These are phyloP conservation scores for Brachionus koreanus DNA, from an alignment of 1,140 invertebrate genomes.

Conservation along the genomic window DNA sequence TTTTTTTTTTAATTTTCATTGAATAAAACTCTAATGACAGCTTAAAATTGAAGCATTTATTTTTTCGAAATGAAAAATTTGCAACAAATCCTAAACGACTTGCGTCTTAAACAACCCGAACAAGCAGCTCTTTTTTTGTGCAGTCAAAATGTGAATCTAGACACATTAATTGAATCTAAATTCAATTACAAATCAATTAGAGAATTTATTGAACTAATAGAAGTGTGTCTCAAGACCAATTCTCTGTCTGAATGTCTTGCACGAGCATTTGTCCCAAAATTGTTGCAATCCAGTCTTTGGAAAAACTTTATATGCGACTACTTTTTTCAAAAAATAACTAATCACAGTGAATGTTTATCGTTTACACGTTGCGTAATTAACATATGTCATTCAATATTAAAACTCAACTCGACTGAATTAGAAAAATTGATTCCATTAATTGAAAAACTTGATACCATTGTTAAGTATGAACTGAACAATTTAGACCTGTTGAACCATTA, in stretches of 20 bases:
- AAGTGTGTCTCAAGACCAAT: not conserved
- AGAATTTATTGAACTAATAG: not conserved
- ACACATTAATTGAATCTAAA: not conserved
- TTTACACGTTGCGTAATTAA: not conserved
- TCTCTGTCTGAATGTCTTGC: not conserved
- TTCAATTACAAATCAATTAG: not conserved
- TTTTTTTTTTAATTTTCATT: not conserved
- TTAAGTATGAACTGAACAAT: conserved; percentile 29
- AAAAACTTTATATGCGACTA: not conserved
- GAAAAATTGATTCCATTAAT: not conserved
- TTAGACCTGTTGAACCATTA: not conserved
- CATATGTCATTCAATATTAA: not conserved
- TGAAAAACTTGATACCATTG: not conserved
- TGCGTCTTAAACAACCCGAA: not conserved
- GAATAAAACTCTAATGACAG: not conserved
- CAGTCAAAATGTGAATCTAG: not conserved
- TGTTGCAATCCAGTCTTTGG: not conserved
- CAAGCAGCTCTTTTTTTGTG: not conserved
- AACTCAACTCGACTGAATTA: not conserved
- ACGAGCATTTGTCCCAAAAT: not conserved
- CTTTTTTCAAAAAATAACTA: not conserved
- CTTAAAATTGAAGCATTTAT: not conserved
- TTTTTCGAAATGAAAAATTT: conserved; percentile 9
- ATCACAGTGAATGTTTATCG: not conserved
- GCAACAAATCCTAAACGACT: not conserved